Conservation (phyloP, 2,113 vertebrate species). For the Pyxicephalus adspersus region DNA sequence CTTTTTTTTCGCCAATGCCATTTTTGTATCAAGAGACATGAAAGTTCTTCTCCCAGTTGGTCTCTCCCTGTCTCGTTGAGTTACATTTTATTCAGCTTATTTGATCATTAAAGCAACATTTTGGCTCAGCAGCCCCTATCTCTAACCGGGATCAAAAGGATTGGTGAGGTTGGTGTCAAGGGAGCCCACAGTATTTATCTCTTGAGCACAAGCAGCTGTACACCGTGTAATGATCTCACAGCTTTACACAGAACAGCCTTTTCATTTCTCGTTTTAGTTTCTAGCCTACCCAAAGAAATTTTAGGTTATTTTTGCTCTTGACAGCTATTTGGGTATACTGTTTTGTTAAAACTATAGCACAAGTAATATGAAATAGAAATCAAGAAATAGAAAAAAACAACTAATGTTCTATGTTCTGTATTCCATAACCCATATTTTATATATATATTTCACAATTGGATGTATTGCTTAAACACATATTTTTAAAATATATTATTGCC, state of each 20-base stretch:
- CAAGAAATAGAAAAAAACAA: too few species aligned
- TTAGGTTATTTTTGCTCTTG: neutral
- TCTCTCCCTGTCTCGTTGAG: conserved; percentile 19
- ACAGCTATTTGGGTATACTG: too few species aligned
- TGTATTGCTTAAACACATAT: too few species aligned
- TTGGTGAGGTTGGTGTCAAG: conserved; percentile 33
- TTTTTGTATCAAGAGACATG: conserved; percentile 27
- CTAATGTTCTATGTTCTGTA: too few species aligned
- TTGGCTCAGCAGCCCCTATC: conserved; percentile 35
- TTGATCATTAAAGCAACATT: conserved; percentile 35
- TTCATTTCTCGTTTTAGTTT: conserved; percentile 17
- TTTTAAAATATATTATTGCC: too few species aligned
- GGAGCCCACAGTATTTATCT: conserved; percentile 43
- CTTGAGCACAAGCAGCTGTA: conserved; percentile 41
- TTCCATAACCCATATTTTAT: too few species aligned
- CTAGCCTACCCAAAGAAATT: neutral
- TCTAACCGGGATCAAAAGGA: conserved; percentile 39
- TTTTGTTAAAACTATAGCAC: too few species aligned
- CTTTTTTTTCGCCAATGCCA: conserved; percentile 16
- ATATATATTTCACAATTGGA: too few species aligned
- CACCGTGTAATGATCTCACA: conserved; percentile 34
- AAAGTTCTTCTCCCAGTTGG: conserved; percentile 6
- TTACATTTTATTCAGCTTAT: conserved; percentile 21
- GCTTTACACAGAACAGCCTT: conserved; percentile 20
- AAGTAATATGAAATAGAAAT: too few species aligned